These are phyloP conservation scores for Mohoua ochrocephala DNA, from an alignment of 2,113 vertebrate species.

Conservation along the genomic window DNA sequence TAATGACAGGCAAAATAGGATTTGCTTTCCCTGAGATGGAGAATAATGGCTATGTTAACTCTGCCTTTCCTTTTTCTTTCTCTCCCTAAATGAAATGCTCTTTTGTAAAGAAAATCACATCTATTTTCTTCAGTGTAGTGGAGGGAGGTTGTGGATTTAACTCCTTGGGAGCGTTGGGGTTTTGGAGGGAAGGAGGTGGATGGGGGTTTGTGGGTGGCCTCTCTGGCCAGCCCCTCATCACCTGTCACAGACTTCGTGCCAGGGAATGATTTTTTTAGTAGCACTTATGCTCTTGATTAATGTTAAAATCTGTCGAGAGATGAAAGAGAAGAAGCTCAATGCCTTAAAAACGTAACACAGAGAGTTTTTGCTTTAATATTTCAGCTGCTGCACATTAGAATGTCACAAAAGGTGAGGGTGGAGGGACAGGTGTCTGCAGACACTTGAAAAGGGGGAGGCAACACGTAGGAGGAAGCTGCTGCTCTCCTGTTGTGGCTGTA, in stretches of 20 bases:
- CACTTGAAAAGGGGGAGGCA: neutral
- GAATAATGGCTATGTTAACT: constrained; percentile 80
- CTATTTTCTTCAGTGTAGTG: constrained; percentile 66
- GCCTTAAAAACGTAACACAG: neutral
- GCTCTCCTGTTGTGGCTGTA: neutral
- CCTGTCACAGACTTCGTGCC: neutral
- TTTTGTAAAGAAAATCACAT: constrained; percentile 81
- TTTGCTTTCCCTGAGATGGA: constrained; percentile 76
- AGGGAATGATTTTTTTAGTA: neutral
- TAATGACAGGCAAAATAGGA: constrained; percentile 80
- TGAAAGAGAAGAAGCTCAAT: neutral
- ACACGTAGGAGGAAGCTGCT: neutral
- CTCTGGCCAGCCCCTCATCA: neutral
- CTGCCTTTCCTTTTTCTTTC: constrained; percentile 60
- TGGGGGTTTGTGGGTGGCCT: neutral
- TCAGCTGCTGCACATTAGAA: constrained; percentile 8
- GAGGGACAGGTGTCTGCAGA: constrained; percentile 36
- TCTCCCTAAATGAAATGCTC: constrained; percentile 78
- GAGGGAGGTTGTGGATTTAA: constrained; percentile 53
- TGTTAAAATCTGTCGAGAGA: neutral
- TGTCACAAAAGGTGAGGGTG: constrained; percentile 38
- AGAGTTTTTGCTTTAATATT: constrained; percentile 5
- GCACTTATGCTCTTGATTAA: neutral
- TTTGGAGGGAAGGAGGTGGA: neutral
- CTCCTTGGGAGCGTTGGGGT: neutral